Conservation (phyloP, 2,797 vertebrate genomes). For the Coilia nasus region DNA sequence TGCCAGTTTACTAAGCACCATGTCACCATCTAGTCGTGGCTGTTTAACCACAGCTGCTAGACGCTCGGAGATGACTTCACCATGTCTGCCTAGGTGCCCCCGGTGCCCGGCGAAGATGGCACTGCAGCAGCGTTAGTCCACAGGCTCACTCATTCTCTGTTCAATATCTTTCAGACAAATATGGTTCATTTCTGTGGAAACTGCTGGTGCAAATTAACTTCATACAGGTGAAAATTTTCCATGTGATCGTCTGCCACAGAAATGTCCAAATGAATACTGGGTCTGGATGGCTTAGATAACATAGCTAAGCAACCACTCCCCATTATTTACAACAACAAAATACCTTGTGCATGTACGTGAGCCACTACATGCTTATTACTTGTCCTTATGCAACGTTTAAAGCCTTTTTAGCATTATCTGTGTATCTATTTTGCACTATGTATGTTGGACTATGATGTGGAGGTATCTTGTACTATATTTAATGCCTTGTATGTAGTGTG, state of each 20-base stretch:
- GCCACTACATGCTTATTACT: too few relatives aligned
- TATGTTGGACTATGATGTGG: too few relatives aligned
- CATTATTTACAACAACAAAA: background rate
- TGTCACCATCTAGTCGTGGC: constrained; percentile 35
- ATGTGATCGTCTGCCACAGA: background rate
- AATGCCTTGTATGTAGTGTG: too few relatives aligned
- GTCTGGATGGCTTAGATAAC: background rate
- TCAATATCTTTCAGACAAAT: constrained; percentile 22
- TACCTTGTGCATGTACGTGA: too few relatives aligned
- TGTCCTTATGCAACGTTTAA: too few relatives aligned
- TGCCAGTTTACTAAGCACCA: constrained; percentile 42
- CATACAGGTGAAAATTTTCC: background rate
- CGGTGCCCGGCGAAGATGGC: background rate
- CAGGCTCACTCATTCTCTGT: background rate
- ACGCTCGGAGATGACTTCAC: background rate
- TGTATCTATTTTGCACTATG: too few relatives aligned
- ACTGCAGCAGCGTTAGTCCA: background rate
- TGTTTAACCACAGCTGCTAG: constrained; percentile 23
- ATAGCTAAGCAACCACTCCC: background rate
- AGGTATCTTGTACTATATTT: too few relatives aligned
- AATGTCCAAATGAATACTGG: background rate
- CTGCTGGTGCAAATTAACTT: background rate
- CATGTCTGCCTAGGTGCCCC: background rate
- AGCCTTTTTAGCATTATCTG: too few relatives aligned
- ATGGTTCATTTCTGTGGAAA: background rate